Evolutionary conservation across 2,113 vertebrate genomes (phyloP).

Genomic region (Neolamprologus toae): DNA sequence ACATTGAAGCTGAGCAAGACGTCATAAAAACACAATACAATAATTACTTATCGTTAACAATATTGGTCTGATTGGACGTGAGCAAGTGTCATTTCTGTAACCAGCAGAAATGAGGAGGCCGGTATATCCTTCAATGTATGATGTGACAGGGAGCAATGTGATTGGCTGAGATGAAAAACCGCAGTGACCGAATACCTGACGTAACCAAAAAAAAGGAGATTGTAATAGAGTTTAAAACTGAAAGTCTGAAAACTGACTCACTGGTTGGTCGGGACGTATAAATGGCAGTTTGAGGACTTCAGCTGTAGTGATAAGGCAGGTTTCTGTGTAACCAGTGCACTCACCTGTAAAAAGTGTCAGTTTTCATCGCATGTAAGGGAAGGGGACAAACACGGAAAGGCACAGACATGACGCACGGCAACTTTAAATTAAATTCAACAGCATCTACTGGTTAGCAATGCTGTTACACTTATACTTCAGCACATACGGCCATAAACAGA

Average conservation of each 20-base stretch:
- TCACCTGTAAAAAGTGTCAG: neutral
- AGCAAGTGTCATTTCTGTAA: constrained; percentile 56
- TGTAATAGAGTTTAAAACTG: constrained; percentile 24
- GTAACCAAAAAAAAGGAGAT: neutral
- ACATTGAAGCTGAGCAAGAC: neutral
- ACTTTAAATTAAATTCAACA: neutral
- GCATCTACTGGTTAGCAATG: neutral
- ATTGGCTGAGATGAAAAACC: neutral
- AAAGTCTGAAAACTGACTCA: neutral
- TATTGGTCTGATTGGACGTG: constrained; percentile 42
- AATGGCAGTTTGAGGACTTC: constrained; percentile 32
- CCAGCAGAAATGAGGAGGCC: constrained; percentile 64
- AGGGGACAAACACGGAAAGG: constrained; percentile 3
- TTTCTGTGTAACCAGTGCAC: neutral
- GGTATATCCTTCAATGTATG: neutral
- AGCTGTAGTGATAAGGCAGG: constrained; percentile 50
- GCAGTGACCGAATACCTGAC: neutral
- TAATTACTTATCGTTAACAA: neutral
- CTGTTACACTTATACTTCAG: neutral
- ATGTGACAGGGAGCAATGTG: neutral
- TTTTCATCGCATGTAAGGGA: neutral
- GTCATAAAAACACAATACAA: neutral
- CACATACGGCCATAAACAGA: constrained; percentile 40
- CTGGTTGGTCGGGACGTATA: constrained; percentile 18
- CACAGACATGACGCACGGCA: constrained; percentile 25